Conservation (phyloP, 2,888 invertebrate genomes). For the Incurvaria masculella region DNA sequence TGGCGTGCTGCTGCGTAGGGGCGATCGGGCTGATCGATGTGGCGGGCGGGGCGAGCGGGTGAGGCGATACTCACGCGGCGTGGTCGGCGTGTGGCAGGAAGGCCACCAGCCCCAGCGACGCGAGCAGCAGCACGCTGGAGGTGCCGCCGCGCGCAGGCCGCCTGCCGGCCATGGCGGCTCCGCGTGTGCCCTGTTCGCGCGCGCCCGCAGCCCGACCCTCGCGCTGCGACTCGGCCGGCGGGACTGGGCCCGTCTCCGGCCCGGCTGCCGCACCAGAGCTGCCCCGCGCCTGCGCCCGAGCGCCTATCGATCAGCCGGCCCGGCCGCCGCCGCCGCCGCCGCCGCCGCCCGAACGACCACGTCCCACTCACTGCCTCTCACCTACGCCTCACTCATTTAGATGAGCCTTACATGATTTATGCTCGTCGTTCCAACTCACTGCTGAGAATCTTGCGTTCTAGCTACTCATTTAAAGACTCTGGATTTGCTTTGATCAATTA, state of each 20-base stretch:
- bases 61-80: constrained; percentile 38
- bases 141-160: constrained; percentile 31
- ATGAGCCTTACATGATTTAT: too few species aligned
- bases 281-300: constrained; percentile 28
- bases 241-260: constrained; percentile 29
- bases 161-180: constrained; percentile 31
- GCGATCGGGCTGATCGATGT: constrained; percentile 1
- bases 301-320: constrained; percentile 9
- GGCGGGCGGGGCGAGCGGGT: constrained; percentile 3
- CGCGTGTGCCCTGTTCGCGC: constrained; percentile 34
- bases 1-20: too few species aligned
- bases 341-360: neutral
- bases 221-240: constrained; percentile 45
- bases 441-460: too few species aligned
- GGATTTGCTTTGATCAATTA: too few species aligned
- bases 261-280: constrained; percentile 23
- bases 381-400: neutral
- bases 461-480: too few species aligned
- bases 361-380: neutral
- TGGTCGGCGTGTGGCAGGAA: constrained; percentile 37
- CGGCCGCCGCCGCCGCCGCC: constrained; percentile 22
- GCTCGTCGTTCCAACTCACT: too few species aligned
- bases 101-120: constrained; percentile 22
- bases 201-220: constrained; percentile 33
- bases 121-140: constrained; percentile 38